Conservation (phyloP, 2,888 invertebrate genomes). For the Cataglyphis cursor region DNA sequence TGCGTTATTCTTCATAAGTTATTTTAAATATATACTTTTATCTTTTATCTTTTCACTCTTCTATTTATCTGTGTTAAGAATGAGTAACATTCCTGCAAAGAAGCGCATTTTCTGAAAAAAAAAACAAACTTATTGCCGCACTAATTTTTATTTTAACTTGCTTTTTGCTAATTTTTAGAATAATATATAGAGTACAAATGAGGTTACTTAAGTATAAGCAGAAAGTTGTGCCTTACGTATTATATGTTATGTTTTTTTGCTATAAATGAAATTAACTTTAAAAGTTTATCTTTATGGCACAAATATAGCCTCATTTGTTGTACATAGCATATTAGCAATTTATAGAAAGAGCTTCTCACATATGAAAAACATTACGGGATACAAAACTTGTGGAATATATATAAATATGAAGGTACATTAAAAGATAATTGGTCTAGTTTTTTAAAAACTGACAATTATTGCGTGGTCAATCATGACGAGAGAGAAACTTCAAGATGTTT, state of each 20-base stretch:
- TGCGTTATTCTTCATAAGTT: constrained; percentile 49
- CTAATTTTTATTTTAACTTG: constrained; percentile 64
- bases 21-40: constrained; percentile 60
- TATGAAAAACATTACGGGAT: constrained; percentile 62
- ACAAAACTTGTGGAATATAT: constrained; percentile 40
- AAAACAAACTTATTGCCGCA: constrained; percentile 40
- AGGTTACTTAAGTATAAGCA: constrained; percentile 58
- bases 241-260: not conserved
- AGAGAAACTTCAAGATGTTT: not conserved
- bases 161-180: constrained; percentile 66
- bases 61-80: constrained; percentile 61
- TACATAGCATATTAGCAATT: constrained; percentile 69
- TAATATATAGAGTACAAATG: constrained; percentile 57
- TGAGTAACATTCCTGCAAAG: constrained; percentile 61
- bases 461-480: not conserved
- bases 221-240: not conserved
- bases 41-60: constrained; percentile 66
- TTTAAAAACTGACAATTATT: constrained; percentile 60
- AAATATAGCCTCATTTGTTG: constrained; percentile 61
- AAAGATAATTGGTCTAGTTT: constrained; percentile 44
- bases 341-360: constrained; percentile 70
- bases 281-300: constrained; percentile 4
- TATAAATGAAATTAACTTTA: constrained; percentile 14
- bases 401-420: constrained; percentile 45
- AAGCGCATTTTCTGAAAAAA: constrained; percentile 55